These are phyloP conservation scores for Aporophyla lueneburgensis DNA, from an alignment of 2,888 invertebrate genomes.

Conservation along the genomic window DNA sequence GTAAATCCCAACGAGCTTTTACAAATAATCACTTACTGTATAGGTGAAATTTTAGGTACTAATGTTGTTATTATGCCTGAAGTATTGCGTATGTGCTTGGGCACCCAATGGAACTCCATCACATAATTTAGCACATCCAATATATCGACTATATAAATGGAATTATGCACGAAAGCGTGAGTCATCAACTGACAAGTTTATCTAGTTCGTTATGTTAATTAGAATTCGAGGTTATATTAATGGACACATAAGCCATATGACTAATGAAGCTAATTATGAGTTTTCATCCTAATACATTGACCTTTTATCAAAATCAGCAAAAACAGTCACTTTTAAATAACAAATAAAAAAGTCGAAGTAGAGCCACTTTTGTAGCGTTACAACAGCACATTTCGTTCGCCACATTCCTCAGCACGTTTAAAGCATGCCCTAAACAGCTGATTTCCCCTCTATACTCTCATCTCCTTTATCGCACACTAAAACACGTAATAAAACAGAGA, in stretches of 20 bases:
- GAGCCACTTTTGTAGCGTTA: slow-evolving; percentile 80
- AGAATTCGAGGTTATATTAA: slow-evolving; percentile 12
- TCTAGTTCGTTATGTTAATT: slow-evolving; percentile 10
- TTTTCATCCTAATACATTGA: slow-evolving; percentile 6
- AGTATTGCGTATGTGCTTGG: not conserved
- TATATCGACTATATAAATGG: slow-evolving; percentile 17
- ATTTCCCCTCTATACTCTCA: slow-evolving; percentile 88
- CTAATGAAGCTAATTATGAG: slow-evolving; percentile 10
- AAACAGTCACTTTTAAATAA: slow-evolving; percentile 31
- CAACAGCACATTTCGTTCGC: slow-evolving; percentile 87
- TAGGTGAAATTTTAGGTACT: too few relatives aligned
- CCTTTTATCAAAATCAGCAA: slow-evolving; percentile 8
- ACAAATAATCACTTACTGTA: too few relatives aligned
- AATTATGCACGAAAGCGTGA: slow-evolving; percentile 18
- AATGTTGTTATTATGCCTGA: not conserved
- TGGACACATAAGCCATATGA: slow-evolving; percentile 17
- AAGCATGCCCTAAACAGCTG: slow-evolving; percentile 91
- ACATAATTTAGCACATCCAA: slow-evolving; percentile 1
- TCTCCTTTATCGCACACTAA: slow-evolving; percentile 89
- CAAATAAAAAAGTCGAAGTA: slow-evolving; percentile 71
- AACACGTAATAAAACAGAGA: slow-evolving; percentile 91
- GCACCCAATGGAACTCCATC: not conserved
- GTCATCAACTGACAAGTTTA: slow-evolving; percentile 14
- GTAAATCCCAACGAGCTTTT: too few relatives aligned
- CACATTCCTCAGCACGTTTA: slow-evolving; percentile 90